Conservation (phyloP, 1,140 invertebrate species). For the Sinella curviseta region DNA sequence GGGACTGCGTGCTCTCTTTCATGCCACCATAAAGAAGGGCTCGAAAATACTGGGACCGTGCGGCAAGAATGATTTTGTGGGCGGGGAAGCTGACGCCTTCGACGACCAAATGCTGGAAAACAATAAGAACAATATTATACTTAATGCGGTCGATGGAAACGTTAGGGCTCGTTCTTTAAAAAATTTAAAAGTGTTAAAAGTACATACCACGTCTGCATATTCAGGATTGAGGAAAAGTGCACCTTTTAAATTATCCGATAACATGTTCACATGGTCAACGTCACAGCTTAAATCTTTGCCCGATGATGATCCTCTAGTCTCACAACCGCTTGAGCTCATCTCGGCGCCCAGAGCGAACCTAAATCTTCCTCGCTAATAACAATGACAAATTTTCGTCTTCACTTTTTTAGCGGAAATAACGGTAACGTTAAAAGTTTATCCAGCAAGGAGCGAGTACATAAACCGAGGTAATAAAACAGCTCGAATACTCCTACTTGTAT, state of each 20-base stretch:
- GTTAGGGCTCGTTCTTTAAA: not conserved
- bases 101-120: conserved; percentile 82
- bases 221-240: conserved; percentile 42
- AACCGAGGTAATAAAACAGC: too few relatives aligned
- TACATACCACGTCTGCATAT: conserved; percentile 25
- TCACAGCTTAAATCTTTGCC: conserved; percentile 50
- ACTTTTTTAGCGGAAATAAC: too few relatives aligned
- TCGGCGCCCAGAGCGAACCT: conserved; percentile 17
- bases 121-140: conserved; percentile 78
- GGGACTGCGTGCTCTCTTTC: conserved; percentile 76
- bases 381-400: too few relatives aligned
- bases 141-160: too few relatives aligned
- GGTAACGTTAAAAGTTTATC: too few relatives aligned
- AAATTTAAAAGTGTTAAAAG: not conserved
- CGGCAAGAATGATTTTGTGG: conserved; percentile 88
- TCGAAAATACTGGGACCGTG: conserved; percentile 79
- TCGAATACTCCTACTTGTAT: too few relatives aligned
- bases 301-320: conserved; percentile 33
- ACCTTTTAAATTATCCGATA: conserved; percentile 62
- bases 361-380: too few relatives aligned
- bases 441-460: too few relatives aligned
- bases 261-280: conserved; percentile 60
- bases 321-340: conserved; percentile 47
- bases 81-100: conserved; percentile 79
- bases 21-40: conserved; percentile 69